These are phyloP conservation scores for Heliconius ethilla DNA, from an alignment of 2,888 invertebrate genomes.

Conservation along the genomic window DNA sequence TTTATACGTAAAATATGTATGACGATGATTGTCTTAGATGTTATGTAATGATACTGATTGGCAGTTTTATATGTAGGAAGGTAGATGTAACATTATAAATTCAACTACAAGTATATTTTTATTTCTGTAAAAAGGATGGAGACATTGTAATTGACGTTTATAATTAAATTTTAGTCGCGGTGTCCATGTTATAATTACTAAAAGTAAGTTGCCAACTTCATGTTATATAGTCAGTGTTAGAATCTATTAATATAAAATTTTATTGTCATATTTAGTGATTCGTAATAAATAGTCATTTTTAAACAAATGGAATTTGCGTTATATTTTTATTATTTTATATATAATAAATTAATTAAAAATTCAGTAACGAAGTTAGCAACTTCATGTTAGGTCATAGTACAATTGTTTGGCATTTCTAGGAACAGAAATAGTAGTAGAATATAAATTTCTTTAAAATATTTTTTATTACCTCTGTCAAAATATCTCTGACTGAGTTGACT, in stretches of 20 bases:
- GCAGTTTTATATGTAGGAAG: not conserved
- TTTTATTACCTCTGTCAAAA: not conserved
- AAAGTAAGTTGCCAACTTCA: conserved; percentile 13
- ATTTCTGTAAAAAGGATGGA: conserved; percentile 44
- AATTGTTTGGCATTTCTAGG: not conserved
- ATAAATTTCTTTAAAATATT: not conserved
- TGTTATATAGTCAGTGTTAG: not conserved
- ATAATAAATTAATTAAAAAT: not conserved
- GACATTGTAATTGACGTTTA: conserved; percentile 46
- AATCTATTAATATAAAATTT: not conserved
- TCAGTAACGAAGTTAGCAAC: not conserved
- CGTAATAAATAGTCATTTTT: not conserved
- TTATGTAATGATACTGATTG: not conserved
- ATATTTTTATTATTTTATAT: conserved; percentile 1
- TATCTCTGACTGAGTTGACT: not conserved
- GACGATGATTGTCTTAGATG: not conserved
- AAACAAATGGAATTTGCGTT: not conserved
- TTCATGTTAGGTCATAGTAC: not conserved
- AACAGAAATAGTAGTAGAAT: too few relatives aligned
- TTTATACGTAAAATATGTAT: not conserved
- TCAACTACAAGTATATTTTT: conserved; percentile 13
- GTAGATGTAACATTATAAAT: not conserved
- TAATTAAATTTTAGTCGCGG: not conserved
- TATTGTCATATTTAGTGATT: conserved; percentile 19
- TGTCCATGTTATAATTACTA: not conserved